These are phyloP conservation scores for Euproctis similis DNA, from an alignment of 2,888 invertebrate genomes.

Conservation along the genomic window DNA sequence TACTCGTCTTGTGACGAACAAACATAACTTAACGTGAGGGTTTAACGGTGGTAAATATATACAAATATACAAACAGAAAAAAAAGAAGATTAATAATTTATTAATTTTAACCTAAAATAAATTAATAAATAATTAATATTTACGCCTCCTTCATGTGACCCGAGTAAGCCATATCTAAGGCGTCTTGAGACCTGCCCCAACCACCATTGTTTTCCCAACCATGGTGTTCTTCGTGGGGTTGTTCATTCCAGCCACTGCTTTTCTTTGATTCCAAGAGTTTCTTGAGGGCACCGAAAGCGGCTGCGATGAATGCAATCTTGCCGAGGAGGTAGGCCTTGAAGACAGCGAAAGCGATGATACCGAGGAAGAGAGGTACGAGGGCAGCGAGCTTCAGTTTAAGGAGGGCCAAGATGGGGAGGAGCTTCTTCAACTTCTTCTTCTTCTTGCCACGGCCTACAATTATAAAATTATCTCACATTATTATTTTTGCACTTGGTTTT, in stretches of 20 bases:
- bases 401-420: constrained; percentile 84
- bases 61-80: constrained; percentile 6
- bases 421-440: constrained; percentile 87
- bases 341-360: constrained; percentile 83
- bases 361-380: constrained; percentile 84
- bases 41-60: constrained; percentile 24
- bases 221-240: constrained; percentile 76
- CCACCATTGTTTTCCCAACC: constrained; percentile 72
- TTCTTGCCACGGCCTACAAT: constrained; percentile 85
- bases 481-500: too few relatives aligned
- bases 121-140: constrained; percentile 30
- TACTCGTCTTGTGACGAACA: too few relatives aligned
- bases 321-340: constrained; percentile 90
- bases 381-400: constrained; percentile 86
- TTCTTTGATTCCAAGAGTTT: constrained; percentile 84
- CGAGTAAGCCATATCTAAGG: constrained; percentile 81
- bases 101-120: constrained; percentile 38
- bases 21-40: constrained; percentile 28
- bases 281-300: constrained; percentile 79
- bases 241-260: constrained; percentile 83
- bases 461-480: too few relatives aligned
- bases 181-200: constrained; percentile 80
- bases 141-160: constrained; percentile 72
- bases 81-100: constrained; percentile 26
- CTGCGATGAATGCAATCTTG: constrained; percentile 87